These are phyloP conservation scores for Cerastis rubricosa DNA, from an alignment of 2,888 invertebrate species.

Conservation along the genomic window DNA sequence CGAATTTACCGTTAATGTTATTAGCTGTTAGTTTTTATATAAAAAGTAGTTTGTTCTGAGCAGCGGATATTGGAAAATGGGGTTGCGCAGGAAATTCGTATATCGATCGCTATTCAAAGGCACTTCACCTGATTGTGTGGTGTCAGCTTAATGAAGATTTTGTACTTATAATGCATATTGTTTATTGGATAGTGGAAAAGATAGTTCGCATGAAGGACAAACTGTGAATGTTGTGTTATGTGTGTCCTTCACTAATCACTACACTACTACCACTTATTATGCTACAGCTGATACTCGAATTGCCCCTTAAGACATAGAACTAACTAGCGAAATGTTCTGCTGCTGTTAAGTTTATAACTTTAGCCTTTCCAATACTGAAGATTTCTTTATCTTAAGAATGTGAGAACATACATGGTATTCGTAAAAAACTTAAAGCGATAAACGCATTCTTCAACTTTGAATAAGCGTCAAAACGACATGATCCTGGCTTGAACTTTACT, in stretches of 20 bases:
- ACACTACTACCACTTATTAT: background rate
- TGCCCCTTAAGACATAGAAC: background rate
- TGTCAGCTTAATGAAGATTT: constrained; percentile 73
- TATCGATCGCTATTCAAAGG: constrained; percentile 78
- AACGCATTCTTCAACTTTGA: constrained; percentile 23
- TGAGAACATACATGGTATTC: background rate
- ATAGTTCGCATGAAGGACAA: background rate
- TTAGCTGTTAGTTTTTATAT: constrained; percentile 61
- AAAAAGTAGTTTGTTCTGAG: constrained; percentile 69
- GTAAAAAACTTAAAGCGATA: constrained; percentile 18
- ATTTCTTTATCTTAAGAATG: background rate
- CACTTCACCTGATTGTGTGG: constrained; percentile 84
- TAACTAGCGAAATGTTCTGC: background rate
- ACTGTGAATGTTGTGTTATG: background rate
- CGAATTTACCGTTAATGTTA: constrained; percentile 65
- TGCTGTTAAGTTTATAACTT: background rate
- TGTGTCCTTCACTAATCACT: too few relatives aligned
- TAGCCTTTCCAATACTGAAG: background rate
- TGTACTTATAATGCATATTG: constrained; percentile 29
- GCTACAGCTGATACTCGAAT: background rate
- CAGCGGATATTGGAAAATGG: constrained; percentile 89
- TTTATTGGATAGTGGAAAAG: background rate
- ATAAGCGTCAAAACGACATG: constrained; percentile 15
- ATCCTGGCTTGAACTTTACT: background rate
- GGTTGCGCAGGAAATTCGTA: constrained; percentile 86